Conservation (phyloP, 2,888 invertebrate genomes). For the Amblyjoppa proteus region DNA sequence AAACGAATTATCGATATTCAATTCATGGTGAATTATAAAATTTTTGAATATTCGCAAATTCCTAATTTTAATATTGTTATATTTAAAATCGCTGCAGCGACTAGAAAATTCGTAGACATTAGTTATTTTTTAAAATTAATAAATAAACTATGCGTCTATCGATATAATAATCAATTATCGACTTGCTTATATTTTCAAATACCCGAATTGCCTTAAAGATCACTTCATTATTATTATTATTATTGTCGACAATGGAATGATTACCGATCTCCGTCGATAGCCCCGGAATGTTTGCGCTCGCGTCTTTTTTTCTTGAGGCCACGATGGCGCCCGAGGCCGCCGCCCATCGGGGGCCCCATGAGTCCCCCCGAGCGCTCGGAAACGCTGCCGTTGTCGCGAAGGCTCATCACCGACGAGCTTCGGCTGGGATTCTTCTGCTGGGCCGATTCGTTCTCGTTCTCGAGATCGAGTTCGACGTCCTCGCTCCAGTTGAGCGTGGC, state of each 20-base stretch:
- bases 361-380: constrained; percentile 66
- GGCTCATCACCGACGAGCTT: constrained; percentile 86
- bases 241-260: constrained; percentile 73
- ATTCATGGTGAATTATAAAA: too few species aligned
- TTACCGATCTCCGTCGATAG: constrained; percentile 85
- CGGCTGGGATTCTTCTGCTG: constrained; percentile 80
- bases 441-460: constrained; percentile 84
- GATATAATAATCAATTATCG: too few species aligned
- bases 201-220: too few species aligned
- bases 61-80: too few species aligned
- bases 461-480: constrained; percentile 87
- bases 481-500: constrained; percentile 87
- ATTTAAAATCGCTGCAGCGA: too few species aligned
- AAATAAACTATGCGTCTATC: too few species aligned
- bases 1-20: too few species aligned
- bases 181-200: too few species aligned
- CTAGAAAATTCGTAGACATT: too few species aligned
- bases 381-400: constrained; percentile 80
- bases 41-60: too few species aligned
- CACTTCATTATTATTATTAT: background rate
- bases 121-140: too few species aligned
- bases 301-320: constrained; percentile 85
- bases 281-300: constrained; percentile 84
- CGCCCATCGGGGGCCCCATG: constrained; percentile 41
- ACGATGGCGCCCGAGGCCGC: constrained; percentile 76